A percentile compares a stretch with the other conserved stretches of the same genome.
Evolutionary conservation across 1,140 invertebrate genomes (phyloP).

Genomic region (Brachystomella parvula): DNA sequence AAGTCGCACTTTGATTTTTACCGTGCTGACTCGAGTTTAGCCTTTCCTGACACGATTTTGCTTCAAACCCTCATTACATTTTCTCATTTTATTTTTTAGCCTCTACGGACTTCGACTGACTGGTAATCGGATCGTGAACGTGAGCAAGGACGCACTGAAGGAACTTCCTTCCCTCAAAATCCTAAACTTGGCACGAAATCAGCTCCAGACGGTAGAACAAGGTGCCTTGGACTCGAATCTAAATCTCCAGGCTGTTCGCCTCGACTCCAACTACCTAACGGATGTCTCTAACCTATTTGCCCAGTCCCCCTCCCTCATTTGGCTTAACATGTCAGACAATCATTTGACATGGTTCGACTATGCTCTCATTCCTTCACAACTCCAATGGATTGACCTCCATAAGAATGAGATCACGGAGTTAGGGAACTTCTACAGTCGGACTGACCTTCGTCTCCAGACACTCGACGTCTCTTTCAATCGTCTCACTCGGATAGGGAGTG

Average conservation of each 20-base stretch:
- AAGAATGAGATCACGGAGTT: constrained; percentile 76
- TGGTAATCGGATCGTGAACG: constrained; percentile 77
- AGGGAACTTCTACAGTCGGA: constrained; percentile 61
- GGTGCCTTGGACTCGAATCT: constrained; percentile 70
- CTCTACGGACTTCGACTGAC: constrained; percentile 74
- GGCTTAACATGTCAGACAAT: constrained; percentile 88
- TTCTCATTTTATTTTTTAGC: constrained; percentile 1
- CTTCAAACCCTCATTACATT: too few species aligned
- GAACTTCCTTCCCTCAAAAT: constrained; percentile 73
- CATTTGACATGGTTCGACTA: constrained; percentile 84
- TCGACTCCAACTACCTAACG: constrained; percentile 62
- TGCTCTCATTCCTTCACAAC: constrained; percentile 64
- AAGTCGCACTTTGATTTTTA: too few species aligned
- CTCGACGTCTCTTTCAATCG: constrained; percentile 75
- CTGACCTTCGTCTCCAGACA: constrained; percentile 61
- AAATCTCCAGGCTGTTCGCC: constrained; percentile 71
- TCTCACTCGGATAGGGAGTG: constrained; percentile 56
- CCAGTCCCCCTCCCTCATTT: constrained; percentile 69
- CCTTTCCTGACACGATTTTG: too few species aligned
- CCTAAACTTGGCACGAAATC: constrained; percentile 79
- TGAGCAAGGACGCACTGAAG: constrained; percentile 70
- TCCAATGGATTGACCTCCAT: constrained; percentile 84
- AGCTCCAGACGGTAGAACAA: constrained; percentile 66
- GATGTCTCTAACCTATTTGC: constrained; percentile 78
- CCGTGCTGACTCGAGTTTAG: too few species aligned